Percentiles rank a stretch among this genome's conserved stretches.
phyloP scores from a whole-genome alignment of 2,888 invertebrate species.

The Alloscopus bannaensis region DNA sequence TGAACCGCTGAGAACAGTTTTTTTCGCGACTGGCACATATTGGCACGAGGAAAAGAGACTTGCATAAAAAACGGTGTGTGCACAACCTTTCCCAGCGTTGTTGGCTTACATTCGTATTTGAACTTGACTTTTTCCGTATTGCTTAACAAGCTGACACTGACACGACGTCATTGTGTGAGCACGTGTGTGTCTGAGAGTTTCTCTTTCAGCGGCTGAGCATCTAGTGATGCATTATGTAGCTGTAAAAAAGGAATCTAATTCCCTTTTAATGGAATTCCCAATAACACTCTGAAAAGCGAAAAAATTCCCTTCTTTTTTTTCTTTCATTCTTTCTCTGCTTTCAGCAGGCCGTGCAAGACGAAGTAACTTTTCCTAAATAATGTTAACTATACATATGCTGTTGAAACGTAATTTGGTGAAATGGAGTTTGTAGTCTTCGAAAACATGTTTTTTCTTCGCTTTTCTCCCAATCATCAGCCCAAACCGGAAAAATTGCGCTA shows the following conservation, averaged over 20 bases:
- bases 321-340: not conserved
- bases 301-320: not conserved
- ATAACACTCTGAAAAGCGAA: not conserved
- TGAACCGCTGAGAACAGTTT: not conserved
- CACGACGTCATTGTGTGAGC: not conserved
- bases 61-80: not conserved
- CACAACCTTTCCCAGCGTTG: not conserved
- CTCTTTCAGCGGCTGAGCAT: not conserved
- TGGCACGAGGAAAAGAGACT: not conserved
- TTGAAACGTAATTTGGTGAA: not conserved
- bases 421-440: not conserved
- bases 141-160: too few relatives aligned
- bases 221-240: too few relatives aligned
- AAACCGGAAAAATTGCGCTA: not conserved
- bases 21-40: constrained; percentile 4
- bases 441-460: not conserved
- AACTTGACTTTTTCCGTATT: too few relatives aligned
- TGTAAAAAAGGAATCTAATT: not conserved
- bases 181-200: not conserved
- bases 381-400: not conserved
- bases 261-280: not conserved
- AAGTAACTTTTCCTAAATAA: not conserved
- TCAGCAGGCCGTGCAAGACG: not conserved
- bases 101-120: not conserved
- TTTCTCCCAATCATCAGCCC: not conserved